These are phyloP conservation scores for Microctenopoma lineatum DNA, from an alignment of 2,797 vertebrate species.

Conservation along the genomic window DNA sequence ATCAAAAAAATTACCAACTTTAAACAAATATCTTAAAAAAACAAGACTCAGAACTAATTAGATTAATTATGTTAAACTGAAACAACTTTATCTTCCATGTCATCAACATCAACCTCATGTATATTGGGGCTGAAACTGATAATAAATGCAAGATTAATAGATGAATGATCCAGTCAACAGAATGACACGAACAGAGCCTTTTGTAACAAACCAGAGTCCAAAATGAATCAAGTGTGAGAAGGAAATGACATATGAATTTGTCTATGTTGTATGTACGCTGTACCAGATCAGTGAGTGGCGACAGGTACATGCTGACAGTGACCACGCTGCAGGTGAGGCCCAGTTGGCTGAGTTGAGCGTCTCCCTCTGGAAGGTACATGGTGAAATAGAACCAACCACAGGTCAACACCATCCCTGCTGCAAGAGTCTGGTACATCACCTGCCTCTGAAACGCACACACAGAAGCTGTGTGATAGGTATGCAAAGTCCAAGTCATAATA, in stretches of 20 bases:
- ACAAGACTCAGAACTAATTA: no score
- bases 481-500: no score
- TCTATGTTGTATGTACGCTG: not conserved
- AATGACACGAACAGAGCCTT: no score
- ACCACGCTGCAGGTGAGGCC: constrained; percentile 92
- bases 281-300: constrained; percentile 89
- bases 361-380: constrained; percentile 65
- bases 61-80: no score
- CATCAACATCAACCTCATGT: no score
- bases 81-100: no score
- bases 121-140: no score
- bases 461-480: not conserved
- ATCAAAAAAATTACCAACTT: no score
- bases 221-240: not conserved
- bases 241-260: not conserved
- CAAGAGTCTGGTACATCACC: constrained; percentile 74
- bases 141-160: no score
- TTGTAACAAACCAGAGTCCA: no score
- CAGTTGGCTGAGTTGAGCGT: constrained; percentile 78
- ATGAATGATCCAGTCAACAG: no score
- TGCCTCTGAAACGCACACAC: constrained; percentile 74
- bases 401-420: constrained; percentile 74
- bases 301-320: constrained; percentile 95
- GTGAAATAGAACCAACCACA: constrained; percentile 87
- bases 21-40: no score